phyloP scores from a whole-genome alignment of 1,140 invertebrate species.

The Hylyphantes graminicola region DNA sequence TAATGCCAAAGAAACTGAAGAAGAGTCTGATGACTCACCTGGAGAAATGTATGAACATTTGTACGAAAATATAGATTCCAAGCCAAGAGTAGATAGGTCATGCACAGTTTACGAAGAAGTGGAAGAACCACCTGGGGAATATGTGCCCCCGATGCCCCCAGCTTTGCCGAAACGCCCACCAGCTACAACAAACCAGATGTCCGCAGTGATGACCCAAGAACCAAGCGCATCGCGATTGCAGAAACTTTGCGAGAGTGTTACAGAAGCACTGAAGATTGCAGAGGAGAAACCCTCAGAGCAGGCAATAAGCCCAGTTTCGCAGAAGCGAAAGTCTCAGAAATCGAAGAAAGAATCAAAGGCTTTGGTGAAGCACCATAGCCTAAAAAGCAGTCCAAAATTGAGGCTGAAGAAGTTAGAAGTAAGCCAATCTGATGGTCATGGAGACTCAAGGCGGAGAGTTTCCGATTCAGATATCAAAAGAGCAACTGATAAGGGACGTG shows the following conservation, averaged over 20 bases:
- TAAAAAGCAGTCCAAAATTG: no score
- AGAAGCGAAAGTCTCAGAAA: no score
- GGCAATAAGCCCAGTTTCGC: not conserved
- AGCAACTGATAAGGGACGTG: not conserved
- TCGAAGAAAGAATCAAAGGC: no score
- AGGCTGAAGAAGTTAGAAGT: no score
- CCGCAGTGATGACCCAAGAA: not conserved
- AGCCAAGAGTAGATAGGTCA: not conserved
- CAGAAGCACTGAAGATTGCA: slow-evolving; percentile 19
- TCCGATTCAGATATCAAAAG: not conserved
- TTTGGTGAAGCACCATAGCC: no score
- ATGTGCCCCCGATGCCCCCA: not conserved
- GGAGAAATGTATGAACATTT: slow-evolving; percentile 4
- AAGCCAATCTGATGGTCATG: no score
- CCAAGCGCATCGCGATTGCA: not conserved
- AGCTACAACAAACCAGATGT: not conserved
- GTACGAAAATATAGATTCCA: slow-evolving; percentile 30
- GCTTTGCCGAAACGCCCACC: not conserved
- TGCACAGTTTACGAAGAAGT: slow-evolving; percentile 41
- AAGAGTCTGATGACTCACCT: not conserved
- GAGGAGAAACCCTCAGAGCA: not conserved
- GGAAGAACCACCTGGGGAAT: not conserved
- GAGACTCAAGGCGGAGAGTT: not conserved
- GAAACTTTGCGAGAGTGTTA: slow-evolving; percentile 28
- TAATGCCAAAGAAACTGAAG: not conserved